phyloP scores from a whole-genome alignment of 2,113 vertebrate genomes.

The Pica pica region DNA sequence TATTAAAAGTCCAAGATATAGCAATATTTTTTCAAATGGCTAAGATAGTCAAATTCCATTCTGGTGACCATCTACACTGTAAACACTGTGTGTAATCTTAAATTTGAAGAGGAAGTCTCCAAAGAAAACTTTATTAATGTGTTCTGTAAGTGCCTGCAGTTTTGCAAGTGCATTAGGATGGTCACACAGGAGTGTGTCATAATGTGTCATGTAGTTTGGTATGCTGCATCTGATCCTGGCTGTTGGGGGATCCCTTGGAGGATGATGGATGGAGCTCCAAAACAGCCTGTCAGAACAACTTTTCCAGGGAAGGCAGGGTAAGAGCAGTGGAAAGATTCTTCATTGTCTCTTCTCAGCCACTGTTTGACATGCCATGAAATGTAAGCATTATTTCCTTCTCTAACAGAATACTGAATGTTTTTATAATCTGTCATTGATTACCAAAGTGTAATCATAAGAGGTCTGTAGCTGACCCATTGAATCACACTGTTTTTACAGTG shows the following conservation, averaged over 20 bases:
- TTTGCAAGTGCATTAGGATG: background rate
- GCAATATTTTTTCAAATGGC: conserved; percentile 24
- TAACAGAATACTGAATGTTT: conserved; percentile 4
- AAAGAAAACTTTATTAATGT: conserved; percentile 17
- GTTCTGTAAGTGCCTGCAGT: background rate
- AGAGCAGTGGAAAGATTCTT: background rate
- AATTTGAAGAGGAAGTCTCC: conserved; percentile 23
- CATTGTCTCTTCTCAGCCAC: conserved; percentile 3
- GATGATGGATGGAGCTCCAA: background rate
- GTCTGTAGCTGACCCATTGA: background rate
- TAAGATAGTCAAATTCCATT: conserved; percentile 49
- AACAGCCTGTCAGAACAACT: background rate
- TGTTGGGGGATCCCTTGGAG: background rate
- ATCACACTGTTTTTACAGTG: background rate
- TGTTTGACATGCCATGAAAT: background rate
- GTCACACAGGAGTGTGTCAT: conserved; percentile 3
- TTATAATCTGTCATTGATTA: conserved; percentile 10
- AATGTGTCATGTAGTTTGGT: background rate
- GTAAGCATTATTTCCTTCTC: background rate
- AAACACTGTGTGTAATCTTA: conserved; percentile 8
- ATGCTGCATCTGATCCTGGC: background rate
- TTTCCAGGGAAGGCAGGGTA: background rate
- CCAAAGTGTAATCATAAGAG: background rate
- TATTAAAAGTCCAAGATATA: conserved; percentile 17
- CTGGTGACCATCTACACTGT: background rate